Evolutionary conservation across 2,797 vertebrate species (phyloP), one percentile per base, ranked within the genome.

Genomic region (Echiichthys vipera): DNA sequence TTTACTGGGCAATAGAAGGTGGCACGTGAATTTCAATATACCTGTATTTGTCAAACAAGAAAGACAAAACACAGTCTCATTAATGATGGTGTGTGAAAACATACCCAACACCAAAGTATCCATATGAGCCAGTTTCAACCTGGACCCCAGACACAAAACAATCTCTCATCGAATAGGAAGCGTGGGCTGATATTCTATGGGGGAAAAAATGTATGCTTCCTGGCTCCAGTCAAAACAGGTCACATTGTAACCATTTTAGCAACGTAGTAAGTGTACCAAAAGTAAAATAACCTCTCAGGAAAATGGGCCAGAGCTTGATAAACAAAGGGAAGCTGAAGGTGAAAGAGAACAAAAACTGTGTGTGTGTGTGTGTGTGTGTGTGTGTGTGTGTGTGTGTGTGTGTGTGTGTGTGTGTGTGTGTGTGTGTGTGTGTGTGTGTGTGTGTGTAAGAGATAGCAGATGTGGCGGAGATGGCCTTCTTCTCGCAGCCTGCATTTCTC

Each of bases 401-500:
- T n/a, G n/a, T n/a, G n/a, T n/a, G n/a, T n/a, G n/a, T n/a, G n/a
- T n/a, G n/a, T n/a, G n/a, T n/a, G n/a, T n/a, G n/a, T n/a, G n/a
- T n/a, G n/a, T n/a, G n/a, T n/a, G n/a, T n/a, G n/a, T n/a, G n/a
- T n/a, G n/a, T n/a, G 42, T 36, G 34, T n/a, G n/a, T n/a, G n/a
- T n/a, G 59, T 58, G 42, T 36, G 34, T n/a, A 37, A 15, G 25
- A 30, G 78, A 53, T 17, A 29, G 24, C 36, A 40, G 50, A 47
- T 7, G 20, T 57, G 49, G 36, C n/a, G n/a, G n/a, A n/a, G 67
- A 39, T 20, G 39, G 55, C 51, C 57, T 72, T 75, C 54, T 46
- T 70, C n/a, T 81, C 57, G 61, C 18, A 15, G 69, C 74, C 70
- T 42, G 59, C 45, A 54, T 87, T 63, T 86, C 77, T 81, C 58